Conservation (phyloP, 2,888 invertebrate species). For the Lucinisca nassula region DNA sequence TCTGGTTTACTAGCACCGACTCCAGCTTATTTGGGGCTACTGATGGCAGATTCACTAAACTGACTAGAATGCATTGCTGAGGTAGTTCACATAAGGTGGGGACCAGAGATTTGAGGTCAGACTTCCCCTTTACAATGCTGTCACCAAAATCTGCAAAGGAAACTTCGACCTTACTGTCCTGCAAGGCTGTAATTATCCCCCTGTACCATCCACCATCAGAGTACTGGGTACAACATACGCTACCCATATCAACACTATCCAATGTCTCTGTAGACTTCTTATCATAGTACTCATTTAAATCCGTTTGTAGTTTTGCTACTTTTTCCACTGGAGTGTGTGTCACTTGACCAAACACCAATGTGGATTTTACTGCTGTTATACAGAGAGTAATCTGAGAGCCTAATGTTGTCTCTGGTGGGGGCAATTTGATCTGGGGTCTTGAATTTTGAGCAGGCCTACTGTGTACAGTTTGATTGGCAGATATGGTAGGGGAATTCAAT, state of each 20-base stretch:
- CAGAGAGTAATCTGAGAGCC: slow-evolving; percentile 66
- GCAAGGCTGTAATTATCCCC: slow-evolving; percentile 62
- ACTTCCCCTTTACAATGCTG: slow-evolving; percentile 41
- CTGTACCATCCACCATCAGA: slow-evolving; percentile 76
- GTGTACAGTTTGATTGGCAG: background rate
- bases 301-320: slow-evolving; percentile 69
- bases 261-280: slow-evolving; percentile 40
- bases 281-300: slow-evolving; percentile 67
- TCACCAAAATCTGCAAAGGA: slow-evolving; percentile 76
- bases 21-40: slow-evolving; percentile 52
- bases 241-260: slow-evolving; percentile 46
- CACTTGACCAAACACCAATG: slow-evolving; percentile 69
- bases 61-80: slow-evolving; percentile 73
- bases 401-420: slow-evolving; percentile 58
- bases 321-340: slow-evolving; percentile 70
- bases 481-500: background rate
- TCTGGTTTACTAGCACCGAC: slow-evolving; percentile 66
- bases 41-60: slow-evolving; percentile 50
- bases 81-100: slow-evolving; percentile 59
- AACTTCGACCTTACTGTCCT: slow-evolving; percentile 57
- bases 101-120: slow-evolving; percentile 63
- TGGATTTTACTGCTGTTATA: slow-evolving; percentile 68
- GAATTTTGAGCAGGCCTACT: background rate
- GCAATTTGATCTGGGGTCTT: slow-evolving; percentile 24
- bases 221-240: slow-evolving; percentile 72